Conservation (phyloP, 2,113 vertebrate genomes). For the Thymallus thymallus region DNA sequence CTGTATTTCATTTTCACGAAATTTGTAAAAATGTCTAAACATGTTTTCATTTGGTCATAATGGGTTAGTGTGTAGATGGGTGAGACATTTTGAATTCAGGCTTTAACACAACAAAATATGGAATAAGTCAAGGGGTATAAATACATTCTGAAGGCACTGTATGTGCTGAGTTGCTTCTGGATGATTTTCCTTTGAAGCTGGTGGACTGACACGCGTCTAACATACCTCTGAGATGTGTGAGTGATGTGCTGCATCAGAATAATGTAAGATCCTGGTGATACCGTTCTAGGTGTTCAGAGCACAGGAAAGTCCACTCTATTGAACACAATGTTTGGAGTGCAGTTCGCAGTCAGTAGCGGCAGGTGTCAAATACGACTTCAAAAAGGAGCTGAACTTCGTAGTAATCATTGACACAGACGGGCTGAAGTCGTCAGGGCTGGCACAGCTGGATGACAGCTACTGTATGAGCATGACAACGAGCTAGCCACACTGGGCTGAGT, state of each 20-base stretch:
- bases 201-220: constrained; percentile 77
- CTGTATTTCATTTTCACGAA: no score
- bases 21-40: no score
- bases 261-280: constrained; percentile 71
- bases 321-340: constrained; percentile 84
- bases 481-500: constrained; percentile 78
- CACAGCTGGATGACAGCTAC: constrained; percentile 55
- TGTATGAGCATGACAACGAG: constrained; percentile 72
- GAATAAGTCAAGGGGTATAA: no score
- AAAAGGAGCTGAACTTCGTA: constrained; percentile 55
- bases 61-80: no score
- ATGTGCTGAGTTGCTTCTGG: constrained; percentile 69
- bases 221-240: constrained; percentile 77
- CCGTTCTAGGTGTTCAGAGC: constrained; percentile 77
- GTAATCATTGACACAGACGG: constrained; percentile 70
- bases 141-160: no score
- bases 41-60: no score
- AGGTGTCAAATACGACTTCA: constrained; percentile 60
- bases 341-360: constrained; percentile 77
- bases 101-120: no score
- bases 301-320: constrained; percentile 84
- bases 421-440: constrained; percentile 62
- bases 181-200: constrained; percentile 78
- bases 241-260: constrained; percentile 65
- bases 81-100: no score